phyloP scores from a whole-genome alignment of 2,888 invertebrate species.

The Trachelus troglodyta region DNA sequence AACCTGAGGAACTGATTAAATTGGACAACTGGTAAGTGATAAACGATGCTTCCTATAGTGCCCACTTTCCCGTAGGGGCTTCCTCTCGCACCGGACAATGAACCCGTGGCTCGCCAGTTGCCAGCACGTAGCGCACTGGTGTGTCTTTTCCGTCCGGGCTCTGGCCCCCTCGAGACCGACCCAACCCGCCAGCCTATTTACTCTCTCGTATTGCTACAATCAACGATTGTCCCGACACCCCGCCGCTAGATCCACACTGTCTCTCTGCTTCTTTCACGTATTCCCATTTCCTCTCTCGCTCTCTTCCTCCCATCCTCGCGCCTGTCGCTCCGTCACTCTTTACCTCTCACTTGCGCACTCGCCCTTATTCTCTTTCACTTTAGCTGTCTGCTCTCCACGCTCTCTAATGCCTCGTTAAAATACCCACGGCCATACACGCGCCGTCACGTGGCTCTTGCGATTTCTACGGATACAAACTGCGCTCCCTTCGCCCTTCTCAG shows the following conservation, averaged over 20 bases:
- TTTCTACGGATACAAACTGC: neutral
- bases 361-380: neutral
- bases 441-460: neutral
- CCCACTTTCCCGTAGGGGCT: conserved; percentile 37
- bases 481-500: neutral
- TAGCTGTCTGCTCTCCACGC: neutral
- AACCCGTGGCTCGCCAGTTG: conserved; percentile 60
- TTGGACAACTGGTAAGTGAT: conserved; percentile 92
- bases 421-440: neutral
- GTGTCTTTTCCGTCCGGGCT: conserved; percentile 30
- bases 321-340: neutral
- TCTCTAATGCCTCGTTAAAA: neutral
- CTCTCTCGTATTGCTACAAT: conserved; percentile 31
- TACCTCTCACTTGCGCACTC: neutral
- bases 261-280: conserved; percentile 4
- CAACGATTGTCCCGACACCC: conserved; percentile 9
- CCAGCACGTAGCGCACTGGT: conserved; percentile 45
- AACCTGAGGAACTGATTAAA: conserved; percentile 93
- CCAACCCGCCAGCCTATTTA: conserved; percentile 34
- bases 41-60: neutral
- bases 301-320: neutral
- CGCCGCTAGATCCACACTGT: conserved; percentile 12
- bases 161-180: conserved; percentile 28
- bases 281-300: conserved; percentile 15
- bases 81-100: conserved; percentile 60